Evolutionary conservation across 2,888 invertebrate genomes (phyloP).

Genomic region (Macrophya alboannulata): DNA sequence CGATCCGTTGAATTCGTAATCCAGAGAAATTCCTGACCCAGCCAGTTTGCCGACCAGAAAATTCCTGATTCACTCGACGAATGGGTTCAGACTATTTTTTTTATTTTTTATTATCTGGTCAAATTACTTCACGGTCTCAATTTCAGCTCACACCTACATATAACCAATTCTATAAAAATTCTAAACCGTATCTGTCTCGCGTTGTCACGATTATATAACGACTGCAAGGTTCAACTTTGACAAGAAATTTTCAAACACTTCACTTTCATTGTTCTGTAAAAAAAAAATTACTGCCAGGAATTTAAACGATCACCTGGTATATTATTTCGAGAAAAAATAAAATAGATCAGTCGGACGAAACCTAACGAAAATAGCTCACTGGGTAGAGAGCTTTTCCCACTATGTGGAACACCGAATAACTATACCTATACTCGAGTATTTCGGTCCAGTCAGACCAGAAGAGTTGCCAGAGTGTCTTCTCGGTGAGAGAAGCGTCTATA

Average conservation of each 20-base stretch:
- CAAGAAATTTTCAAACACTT: background rate
- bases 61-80: slow-evolving; percentile 9
- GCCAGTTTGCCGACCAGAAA: background rate
- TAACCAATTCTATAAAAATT: background rate
- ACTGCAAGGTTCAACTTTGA: background rate
- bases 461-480: slow-evolving; percentile 56
- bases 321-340: slow-evolving; percentile 57
- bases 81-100: background rate
- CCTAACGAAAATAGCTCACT: slow-evolving; percentile 54
- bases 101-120: background rate
- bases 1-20: slow-evolving; percentile 45
- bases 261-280: background rate
- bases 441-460: slow-evolving; percentile 57
- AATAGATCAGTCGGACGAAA: slow-evolving; percentile 51
- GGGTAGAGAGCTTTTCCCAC: slow-evolving; percentile 45
- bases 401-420: slow-evolving; percentile 54
- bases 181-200: background rate
- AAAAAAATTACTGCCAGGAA: background rate
- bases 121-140: background rate
- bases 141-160: background rate
- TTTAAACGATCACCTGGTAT: slow-evolving; percentile 13
- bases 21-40: background rate
- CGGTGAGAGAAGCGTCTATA: slow-evolving; percentile 36
- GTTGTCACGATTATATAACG: background rate
- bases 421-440: slow-evolving; percentile 54